Evolutionary conservation across 2,888 invertebrate genomes (phyloP).

Genomic region (Melinaea marsaeus): DNA sequence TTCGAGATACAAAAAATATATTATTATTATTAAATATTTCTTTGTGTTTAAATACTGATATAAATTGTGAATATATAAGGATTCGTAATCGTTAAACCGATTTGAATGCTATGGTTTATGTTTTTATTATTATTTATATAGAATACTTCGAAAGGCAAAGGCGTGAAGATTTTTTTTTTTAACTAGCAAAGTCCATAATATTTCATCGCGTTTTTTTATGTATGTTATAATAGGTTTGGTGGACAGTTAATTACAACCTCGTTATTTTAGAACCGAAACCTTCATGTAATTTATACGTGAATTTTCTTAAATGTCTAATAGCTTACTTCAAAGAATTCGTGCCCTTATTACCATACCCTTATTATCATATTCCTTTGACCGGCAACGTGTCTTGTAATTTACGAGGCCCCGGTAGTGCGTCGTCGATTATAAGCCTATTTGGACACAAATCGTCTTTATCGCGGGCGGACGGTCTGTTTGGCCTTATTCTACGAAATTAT

Average conservation of each 20-base stretch:
- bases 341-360: constrained; percentile 17
- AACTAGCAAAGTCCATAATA: too few species aligned
- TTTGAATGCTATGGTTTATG: too few species aligned
- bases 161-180: too few species aligned
- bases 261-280: constrained; percentile 1
- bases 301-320: constrained; percentile 6
- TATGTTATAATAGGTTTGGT: neutral
- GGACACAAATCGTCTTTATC: constrained; percentile 26
- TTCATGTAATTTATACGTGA: constrained; percentile 4
- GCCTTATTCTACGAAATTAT: constrained; percentile 18
- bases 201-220: too few species aligned
- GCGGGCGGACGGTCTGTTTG: constrained; percentile 9
- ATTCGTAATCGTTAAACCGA: too few species aligned
- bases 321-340: constrained; percentile 10
- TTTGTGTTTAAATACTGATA: too few species aligned
- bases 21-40: neutral
- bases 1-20: neutral
- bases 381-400: constrained; percentile 18
- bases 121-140: too few species aligned
- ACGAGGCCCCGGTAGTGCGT: constrained; percentile 20
- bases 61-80: too few species aligned
- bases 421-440: constrained; percentile 25
- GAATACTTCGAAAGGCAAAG: too few species aligned
- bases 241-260: constrained; percentile 1
- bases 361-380: constrained; percentile 21